Evolutionary conservation across 2,888 invertebrate species (phyloP), one percentile per base, ranked within the genome.

Genomic region (Chydorus sphaericus): DNA sequence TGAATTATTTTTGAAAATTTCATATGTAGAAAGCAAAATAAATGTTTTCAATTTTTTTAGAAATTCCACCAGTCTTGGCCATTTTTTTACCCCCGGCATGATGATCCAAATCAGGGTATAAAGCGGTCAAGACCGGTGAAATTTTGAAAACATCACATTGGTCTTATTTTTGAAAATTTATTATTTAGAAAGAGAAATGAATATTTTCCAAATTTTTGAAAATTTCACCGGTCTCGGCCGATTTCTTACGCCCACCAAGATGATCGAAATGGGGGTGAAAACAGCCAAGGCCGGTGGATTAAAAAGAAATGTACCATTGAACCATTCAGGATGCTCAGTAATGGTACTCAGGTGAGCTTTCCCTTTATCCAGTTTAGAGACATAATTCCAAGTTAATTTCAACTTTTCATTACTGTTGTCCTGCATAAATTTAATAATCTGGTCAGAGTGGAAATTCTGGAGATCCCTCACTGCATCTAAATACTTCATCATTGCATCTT

Each of bases 351-450:
- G 16, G 18, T 52, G 52, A n/a, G 26, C 36, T 52, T 37, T 36
- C 11, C 26, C 16, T 33, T 16, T 11, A 4, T 16, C 16, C 7
- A 26, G 52, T 18, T 5, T 52, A 6, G 23, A 36, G 6, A 52
- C 33, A 31, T 52, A 52, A 8, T 31, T 28, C 52, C 26, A 31
- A 14, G 73, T 69, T 0, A 75, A 73, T 62, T 81, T 80, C 18
- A 74, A 73, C 5, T 77, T 48, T 52, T 58, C 58, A 23, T 60
- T 53, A 14, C 60, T 57, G 30, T 70, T 65, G 31, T 68, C 68
- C 55, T 69, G 67, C 36, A 74, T 60, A 33, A 70, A 67, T 59
- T 71, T 69, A 1, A 72, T 70, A 53, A 75, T 63, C 56, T 72
- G 70, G 62, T 69, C 69, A 14, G 44, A 23, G 28, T 20, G 23